A percentile compares a stretch with the other conserved stretches of the same genome.
Conservation (phyloP, 2,113 vertebrate genomes). For the Capra hircus region DNA sequence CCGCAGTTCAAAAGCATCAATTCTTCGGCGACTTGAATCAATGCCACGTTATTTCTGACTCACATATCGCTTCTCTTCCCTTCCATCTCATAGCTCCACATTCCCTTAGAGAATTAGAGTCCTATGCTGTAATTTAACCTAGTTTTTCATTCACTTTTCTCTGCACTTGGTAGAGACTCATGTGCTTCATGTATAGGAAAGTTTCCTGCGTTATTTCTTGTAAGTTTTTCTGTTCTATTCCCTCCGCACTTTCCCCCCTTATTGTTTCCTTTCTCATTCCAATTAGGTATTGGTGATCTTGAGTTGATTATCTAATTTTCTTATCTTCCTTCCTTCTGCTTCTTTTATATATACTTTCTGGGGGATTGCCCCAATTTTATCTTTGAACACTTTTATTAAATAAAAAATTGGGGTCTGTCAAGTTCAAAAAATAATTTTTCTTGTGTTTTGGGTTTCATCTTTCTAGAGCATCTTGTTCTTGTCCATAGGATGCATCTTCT, state of each 20-base stretch:
- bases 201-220: neutral
- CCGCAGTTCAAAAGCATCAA: too few relatives aligned
- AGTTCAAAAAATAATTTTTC: neutral
- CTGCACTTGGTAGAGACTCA: neutral
- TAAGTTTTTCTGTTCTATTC: neutral
- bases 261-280: neutral
- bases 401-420: neutral
- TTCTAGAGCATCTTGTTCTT: neutral
- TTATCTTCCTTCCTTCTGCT: neutral
- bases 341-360: neutral
- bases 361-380: neutral
- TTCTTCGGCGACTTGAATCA: neutral
- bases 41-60: neutral
- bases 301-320: neutral
- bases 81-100: neutral
- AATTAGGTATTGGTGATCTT: neutral
- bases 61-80: neutral
- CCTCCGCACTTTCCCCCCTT: rapidly evolving
- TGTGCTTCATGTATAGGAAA: neutral
- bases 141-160: neutral
- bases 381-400: neutral
- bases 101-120: neutral
- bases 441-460: neutral
- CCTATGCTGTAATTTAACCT: neutral
- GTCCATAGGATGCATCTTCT: neutral